Conservation (phyloP, 1,140 invertebrate species). For the Asbolus verrucosus region DNA sequence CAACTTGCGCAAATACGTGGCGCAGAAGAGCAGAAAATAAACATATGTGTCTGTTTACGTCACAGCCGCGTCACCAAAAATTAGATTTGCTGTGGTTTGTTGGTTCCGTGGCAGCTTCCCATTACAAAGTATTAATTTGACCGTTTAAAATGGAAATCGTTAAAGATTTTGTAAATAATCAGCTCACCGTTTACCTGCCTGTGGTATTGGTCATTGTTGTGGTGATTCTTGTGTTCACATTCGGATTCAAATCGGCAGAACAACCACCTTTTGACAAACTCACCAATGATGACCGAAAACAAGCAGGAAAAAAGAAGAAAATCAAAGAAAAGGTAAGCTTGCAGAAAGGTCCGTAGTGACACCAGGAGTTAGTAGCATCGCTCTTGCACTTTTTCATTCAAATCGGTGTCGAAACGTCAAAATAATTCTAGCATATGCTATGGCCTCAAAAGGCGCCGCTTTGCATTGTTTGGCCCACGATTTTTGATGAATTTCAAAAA, state of each 20-base stretch:
- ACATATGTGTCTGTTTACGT: slow-evolving; percentile 62
- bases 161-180: slow-evolving; percentile 68
- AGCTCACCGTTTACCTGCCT: slow-evolving; percentile 72
- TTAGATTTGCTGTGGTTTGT: slow-evolving; percentile 46
- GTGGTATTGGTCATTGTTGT: slow-evolving; percentile 75
- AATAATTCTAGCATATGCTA: slow-evolving; percentile 13
- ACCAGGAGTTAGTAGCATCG: background rate
- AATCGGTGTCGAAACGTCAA: background rate
- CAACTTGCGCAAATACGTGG: slow-evolving; percentile 26
- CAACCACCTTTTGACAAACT: slow-evolving; percentile 79
- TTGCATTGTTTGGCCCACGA: background rate
- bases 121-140: slow-evolving; percentile 60
- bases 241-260: slow-evolving; percentile 79
- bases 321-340: slow-evolving; percentile 77
- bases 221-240: slow-evolving; percentile 76
- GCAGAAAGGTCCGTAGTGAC: background rate
- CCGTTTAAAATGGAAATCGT: slow-evolving; percentile 70
- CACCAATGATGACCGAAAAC: slow-evolving; percentile 73
- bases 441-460: slow-evolving; percentile 14
- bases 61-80: slow-evolving; percentile 72
- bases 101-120: slow-evolving; percentile 62
- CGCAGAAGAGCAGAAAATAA: slow-evolving; percentile 24
- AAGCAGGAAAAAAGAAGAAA: slow-evolving; percentile 76
- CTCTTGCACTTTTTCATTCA: slow-evolving; percentile 9
- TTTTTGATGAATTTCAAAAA: slow-evolving; percentile 26